Conservation (phyloP, 1,140 invertebrate genomes). For the Drosophila nasuta region DNA sequence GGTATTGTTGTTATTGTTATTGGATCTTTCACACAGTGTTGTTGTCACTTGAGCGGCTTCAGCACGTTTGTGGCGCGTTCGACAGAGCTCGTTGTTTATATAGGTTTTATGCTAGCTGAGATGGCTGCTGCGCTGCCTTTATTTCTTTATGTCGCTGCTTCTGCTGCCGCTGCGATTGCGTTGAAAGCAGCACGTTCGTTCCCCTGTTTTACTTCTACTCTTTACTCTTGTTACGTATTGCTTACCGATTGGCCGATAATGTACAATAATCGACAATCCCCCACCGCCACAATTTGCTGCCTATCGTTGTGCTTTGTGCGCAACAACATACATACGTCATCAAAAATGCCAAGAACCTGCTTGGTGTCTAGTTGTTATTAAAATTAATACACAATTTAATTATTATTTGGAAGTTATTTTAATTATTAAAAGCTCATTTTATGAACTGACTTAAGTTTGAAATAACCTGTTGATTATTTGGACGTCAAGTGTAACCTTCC, state of each 20-base stretch:
- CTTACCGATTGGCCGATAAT: conserved; percentile 17
- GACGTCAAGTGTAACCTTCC: neutral
- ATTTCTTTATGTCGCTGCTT: conserved; percentile 19
- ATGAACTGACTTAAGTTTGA: neutral
- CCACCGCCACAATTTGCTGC: neutral
- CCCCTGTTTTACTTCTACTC: conserved; percentile 26
- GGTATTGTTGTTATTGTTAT: conserved; percentile 3
- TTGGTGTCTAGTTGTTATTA: neutral
- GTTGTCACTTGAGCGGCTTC: conserved; percentile 43
- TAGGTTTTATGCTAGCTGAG: conserved; percentile 6
- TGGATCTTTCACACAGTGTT: conserved; percentile 1
- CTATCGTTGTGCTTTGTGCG: neutral
- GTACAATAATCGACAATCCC: conserved; percentile 14
- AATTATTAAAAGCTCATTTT: neutral
- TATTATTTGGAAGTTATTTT: neutral
- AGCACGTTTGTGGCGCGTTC: conserved; percentile 41
- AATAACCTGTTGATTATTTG: neutral
- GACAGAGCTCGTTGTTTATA: conserved; percentile 29
- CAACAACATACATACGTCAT: neutral
- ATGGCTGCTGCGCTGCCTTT: conserved; percentile 20
- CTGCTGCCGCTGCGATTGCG: conserved; percentile 30
- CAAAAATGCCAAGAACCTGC: neutral
- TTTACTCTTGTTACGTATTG: conserved; percentile 42
- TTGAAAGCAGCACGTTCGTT: conserved; percentile 43
- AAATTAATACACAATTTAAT: neutral